phyloP scores from a whole-genome alignment of 1,140 invertebrate species.

The Brachionus rotundiformis region DNA sequence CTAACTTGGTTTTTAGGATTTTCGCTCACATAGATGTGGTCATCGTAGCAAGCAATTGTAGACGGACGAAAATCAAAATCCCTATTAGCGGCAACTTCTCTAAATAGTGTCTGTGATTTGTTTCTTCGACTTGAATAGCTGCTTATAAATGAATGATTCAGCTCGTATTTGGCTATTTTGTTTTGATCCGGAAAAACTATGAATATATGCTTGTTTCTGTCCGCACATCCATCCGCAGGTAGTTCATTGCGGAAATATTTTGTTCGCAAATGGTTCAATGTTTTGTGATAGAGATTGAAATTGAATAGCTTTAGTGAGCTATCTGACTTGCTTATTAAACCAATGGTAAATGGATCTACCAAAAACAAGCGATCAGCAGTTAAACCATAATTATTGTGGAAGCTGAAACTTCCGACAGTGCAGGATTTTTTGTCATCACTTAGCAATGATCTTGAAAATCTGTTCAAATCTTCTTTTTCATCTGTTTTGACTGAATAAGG shows the following conservation, averaged over 20 bases:
- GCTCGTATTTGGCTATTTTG: conserved; percentile 35
- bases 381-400: conserved; percentile 29
- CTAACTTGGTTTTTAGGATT: conserved; percentile 36
- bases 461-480: neutral
- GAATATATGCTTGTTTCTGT: conserved; percentile 31
- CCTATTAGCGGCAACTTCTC: conserved; percentile 10
- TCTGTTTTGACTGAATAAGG: neutral
- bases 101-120: neutral
- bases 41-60: conserved; percentile 30
- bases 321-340: conserved; percentile 45
- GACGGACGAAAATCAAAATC: conserved; percentile 40
- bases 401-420: conserved; percentile 8
- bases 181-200: conserved; percentile 48
- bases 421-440: neutral
- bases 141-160: neutral
- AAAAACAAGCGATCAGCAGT: conserved; percentile 40
- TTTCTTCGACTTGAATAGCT: neutral
- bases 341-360: conserved; percentile 33
- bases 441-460: neutral
- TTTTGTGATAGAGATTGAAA: neutral
- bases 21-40: conserved; percentile 35
- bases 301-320: conserved; percentile 24
- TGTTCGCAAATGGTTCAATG: neutral
- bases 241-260: conserved; percentile 41
- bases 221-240: conserved; percentile 34